Percentiles rank a stretch among this genome's conserved stretches.
Evolutionary conservation across 2,113 vertebrate genomes (phyloP).

Genomic region (Pterocles gutturalis): DNA sequence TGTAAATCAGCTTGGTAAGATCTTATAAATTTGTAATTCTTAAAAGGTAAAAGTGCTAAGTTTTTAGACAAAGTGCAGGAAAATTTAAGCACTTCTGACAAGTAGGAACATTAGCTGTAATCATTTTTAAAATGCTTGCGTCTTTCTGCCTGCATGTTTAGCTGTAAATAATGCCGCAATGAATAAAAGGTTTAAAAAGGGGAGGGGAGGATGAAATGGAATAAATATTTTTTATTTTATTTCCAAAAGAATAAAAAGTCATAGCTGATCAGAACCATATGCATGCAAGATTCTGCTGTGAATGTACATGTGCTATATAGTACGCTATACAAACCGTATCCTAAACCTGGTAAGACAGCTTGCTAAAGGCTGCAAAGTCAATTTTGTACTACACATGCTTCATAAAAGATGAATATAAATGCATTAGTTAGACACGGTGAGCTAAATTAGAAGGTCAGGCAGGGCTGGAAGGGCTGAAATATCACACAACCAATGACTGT

Average conservation of each 20-base stretch:
- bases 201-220: conserved; percentile 49
- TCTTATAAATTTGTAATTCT: conserved; percentile 81
- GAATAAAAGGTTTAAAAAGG: conserved; percentile 78
- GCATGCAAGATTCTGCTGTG: not conserved
- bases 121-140: conserved; percentile 81
- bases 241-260: conserved; percentile 69
- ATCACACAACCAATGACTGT: conserved; percentile 86
- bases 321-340: conserved; percentile 48
- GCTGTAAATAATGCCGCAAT: conserved; percentile 79
- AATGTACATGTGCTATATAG: conserved; percentile 2
- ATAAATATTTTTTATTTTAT: conserved; percentile 72
- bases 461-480: conserved; percentile 85
- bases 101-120: conserved; percentile 83
- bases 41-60: conserved; percentile 83
- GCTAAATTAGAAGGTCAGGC: conserved; percentile 89
- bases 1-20: conserved; percentile 81
- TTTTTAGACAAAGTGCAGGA: conserved; percentile 84
- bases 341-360: conserved; percentile 75
- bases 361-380: conserved; percentile 75
- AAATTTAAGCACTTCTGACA: conserved; percentile 83
- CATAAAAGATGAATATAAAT: conserved; percentile 88
- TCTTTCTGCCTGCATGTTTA: conserved; percentile 80
- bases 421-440: conserved; percentile 85
- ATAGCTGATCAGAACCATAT: conserved; percentile 30
- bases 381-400: conserved; percentile 81